Conservation (phyloP, 2,888 invertebrate genomes). For the Cephus spinipes region DNA sequence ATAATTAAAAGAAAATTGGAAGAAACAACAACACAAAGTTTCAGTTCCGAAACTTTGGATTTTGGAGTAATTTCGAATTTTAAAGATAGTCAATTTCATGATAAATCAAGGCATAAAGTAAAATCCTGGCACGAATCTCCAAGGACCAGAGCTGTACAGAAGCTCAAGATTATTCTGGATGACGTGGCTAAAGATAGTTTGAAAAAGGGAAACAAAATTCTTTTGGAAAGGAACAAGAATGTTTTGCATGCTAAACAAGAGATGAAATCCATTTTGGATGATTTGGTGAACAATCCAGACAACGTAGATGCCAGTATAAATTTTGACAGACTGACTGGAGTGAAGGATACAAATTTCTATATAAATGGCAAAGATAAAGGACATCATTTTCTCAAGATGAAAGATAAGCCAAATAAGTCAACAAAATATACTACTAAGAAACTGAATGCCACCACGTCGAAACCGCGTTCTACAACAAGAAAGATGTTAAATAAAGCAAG, state of each 20-base stretch:
- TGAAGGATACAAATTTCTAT: not conserved
- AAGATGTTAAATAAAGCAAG: not conserved
- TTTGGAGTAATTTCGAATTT: not conserved
- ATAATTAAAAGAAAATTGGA: slow-evolving; percentile 36
- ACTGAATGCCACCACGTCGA: not conserved
- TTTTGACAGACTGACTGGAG: not conserved
- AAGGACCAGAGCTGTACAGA: not conserved
- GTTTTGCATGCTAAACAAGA: slow-evolving; percentile 24
- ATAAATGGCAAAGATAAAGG: not conserved
- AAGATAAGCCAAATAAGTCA: not conserved
- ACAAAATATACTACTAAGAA: not conserved
- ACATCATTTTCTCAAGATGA: not conserved
- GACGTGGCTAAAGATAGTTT: slow-evolving; percentile 1
- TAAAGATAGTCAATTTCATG: slow-evolving; percentile 21
- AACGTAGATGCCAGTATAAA: not conserved
- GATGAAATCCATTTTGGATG: slow-evolving; percentile 7
- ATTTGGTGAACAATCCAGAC: not conserved
- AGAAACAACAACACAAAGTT: slow-evolving; percentile 1
- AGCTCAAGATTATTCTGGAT: slow-evolving; percentile 16
- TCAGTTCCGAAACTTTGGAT: not conserved
- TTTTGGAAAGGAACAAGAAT: not conserved
- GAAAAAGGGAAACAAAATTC: not conserved
- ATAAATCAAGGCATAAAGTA: not conserved
- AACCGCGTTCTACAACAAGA: not conserved
- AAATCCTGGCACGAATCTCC: not conserved